Evolutionary conservation across 2,797 vertebrate species (phyloP).

Genomic region (Sebastes steindachneri): DNA sequence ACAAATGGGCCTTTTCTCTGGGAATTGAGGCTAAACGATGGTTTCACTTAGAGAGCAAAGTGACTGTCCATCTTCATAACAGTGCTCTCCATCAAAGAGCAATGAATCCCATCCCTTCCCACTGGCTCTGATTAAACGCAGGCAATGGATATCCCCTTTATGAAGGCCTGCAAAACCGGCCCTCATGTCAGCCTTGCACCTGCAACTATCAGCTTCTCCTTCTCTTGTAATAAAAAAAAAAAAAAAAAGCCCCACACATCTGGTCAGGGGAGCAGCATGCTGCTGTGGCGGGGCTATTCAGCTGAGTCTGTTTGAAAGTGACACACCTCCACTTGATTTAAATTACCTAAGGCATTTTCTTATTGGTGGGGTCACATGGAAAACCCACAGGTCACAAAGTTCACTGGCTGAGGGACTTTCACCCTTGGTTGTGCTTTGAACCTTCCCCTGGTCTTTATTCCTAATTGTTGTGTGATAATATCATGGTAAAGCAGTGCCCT

Average conservation of each 20-base stretch:
- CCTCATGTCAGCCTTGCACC: constrained; percentile 86
- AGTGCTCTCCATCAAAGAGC: constrained; percentile 91
- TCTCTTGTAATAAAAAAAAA: constrained; percentile 76
- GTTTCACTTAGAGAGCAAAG: constrained; percentile 90
- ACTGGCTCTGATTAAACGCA: constrained; percentile 94
- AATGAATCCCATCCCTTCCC: constrained; percentile 93
- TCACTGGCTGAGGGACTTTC: constrained; percentile 68
- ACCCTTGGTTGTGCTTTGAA: constrained; percentile 69
- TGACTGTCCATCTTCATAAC: constrained; percentile 90
- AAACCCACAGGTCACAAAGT: constrained; percentile 75
- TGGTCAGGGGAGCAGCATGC: constrained; percentile 75
- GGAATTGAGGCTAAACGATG: constrained; percentile 89
- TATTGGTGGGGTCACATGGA: constrained; percentile 80
- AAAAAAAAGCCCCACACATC: constrained; percentile 81
- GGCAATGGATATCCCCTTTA: constrained; percentile 84
- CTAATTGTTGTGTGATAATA: constrained; percentile 48
- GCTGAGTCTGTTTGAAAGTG: constrained; percentile 71
- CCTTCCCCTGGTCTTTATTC: constrained; percentile 33
- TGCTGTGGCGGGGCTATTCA: constrained; percentile 52
- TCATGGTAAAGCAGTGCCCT: constrained; percentile 26
- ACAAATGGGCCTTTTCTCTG: constrained; percentile 87
- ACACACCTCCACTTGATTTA: constrained; percentile 85
- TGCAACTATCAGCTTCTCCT: constrained; percentile 87
- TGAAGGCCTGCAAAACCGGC: constrained; percentile 73
- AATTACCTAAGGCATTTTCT: constrained; percentile 84